Percentiles rank a stretch among this genome's conserved stretches.
These are phyloP conservation scores for Monopterus albus DNA, from an alignment of 2,113 vertebrate genomes.

Conservation along the genomic window DNA sequence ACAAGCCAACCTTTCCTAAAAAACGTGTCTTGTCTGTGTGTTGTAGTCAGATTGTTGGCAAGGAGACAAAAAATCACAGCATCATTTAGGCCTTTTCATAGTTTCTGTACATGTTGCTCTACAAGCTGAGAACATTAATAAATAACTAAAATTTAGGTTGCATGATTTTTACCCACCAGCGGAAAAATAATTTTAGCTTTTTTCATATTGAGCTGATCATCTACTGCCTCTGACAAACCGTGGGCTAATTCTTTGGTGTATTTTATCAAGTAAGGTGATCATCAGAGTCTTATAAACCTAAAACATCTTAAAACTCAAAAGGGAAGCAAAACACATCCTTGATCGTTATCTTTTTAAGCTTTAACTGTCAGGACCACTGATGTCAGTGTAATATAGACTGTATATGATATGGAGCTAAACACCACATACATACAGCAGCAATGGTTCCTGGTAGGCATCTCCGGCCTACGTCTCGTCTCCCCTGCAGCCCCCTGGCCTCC, in stretches of 20 bases:
- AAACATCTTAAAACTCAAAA: not conserved
- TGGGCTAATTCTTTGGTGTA: not conserved
- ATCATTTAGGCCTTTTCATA: too few species aligned
- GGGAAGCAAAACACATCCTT: not conserved
- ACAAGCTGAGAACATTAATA: too few species aligned
- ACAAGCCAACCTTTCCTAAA: not conserved
- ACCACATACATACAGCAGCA: not conserved
- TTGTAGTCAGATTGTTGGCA: too few species aligned
- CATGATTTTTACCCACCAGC: too few species aligned
- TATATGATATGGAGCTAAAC: too few species aligned
- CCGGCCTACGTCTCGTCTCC: slow-evolving; percentile 17
- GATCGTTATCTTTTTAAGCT: not conserved
- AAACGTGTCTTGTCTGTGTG: too few species aligned
- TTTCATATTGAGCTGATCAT: not conserved
- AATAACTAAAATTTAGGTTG: too few species aligned
- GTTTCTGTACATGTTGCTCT: too few species aligned
- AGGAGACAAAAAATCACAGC: too few species aligned
- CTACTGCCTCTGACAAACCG: not conserved
- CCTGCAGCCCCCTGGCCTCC: slow-evolving; percentile 24
- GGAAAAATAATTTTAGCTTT: not conserved
- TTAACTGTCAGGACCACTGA: not conserved
- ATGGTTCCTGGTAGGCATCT: not conserved
- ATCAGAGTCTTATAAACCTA: not conserved
- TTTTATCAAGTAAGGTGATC: not conserved
- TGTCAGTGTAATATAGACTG: not conserved